phyloP scores from a whole-genome alignment of 1,140 invertebrate species.

The Phocides pigmalion region DNA sequence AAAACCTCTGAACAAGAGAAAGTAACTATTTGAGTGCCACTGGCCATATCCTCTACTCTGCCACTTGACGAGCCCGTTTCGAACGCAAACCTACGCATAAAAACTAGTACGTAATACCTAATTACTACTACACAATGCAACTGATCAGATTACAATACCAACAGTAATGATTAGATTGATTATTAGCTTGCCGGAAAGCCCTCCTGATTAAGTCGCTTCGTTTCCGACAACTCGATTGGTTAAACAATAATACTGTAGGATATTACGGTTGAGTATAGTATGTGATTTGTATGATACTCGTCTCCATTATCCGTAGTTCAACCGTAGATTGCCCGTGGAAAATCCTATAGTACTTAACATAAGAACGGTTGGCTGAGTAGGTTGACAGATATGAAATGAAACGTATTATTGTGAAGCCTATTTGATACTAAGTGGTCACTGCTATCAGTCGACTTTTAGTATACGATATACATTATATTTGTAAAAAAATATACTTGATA shows the following conservation, averaged over 20 bases:
- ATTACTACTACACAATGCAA: slow-evolving; percentile 1
- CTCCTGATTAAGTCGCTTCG: not conserved
- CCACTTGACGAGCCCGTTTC: no score
- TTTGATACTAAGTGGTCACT: no score
- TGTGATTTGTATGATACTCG: not conserved
- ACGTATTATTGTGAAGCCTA: no score
- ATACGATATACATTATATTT: no score
- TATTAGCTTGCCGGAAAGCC: not conserved
- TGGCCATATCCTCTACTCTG: no score
- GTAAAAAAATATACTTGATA: no score
- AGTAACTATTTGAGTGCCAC: no score
- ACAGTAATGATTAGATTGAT: slow-evolving; percentile 14
- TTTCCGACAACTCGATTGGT: not conserved
- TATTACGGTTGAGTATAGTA: not conserved
- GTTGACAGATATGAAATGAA: no score
- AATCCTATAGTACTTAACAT: not conserved
- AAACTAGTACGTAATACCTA: not conserved
- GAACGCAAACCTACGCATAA: no score
- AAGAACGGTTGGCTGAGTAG: not conserved
- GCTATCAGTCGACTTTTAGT: no score
- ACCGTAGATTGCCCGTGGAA: not conserved
- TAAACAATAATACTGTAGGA: not conserved
- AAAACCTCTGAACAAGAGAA: no score
- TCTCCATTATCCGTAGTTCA: not conserved
- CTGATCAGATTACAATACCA: slow-evolving; percentile 6